These are phyloP conservation scores for Clarias pachynema DNA, from an alignment of 2,797 vertebrate species.

Conservation along the genomic window DNA sequence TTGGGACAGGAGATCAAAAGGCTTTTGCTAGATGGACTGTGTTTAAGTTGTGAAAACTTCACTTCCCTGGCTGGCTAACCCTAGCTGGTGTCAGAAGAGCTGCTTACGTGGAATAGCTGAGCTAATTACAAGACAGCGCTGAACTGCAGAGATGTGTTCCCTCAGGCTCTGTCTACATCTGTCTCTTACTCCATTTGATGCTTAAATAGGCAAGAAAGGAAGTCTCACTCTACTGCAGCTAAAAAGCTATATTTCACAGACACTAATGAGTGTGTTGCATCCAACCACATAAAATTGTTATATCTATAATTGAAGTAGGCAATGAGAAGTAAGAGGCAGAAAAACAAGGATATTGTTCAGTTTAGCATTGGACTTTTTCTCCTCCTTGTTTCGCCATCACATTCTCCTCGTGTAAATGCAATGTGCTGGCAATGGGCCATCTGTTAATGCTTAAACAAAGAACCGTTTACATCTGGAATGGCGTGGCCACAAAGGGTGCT, in stretches of 20 bases:
- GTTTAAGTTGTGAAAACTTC: background rate
- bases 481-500: conserved; percentile 52
- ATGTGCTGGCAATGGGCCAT: conserved; percentile 66
- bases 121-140: conserved; percentile 50
- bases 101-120: conserved; percentile 16
- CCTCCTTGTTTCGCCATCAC: conserved; percentile 8
- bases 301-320: background rate
- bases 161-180: background rate
- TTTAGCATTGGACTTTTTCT: background rate
- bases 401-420: conserved; percentile 68
- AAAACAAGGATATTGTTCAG: background rate
- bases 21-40: background rate
- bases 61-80: too few relatives aligned
- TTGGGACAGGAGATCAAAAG: background rate
- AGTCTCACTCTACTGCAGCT: background rate
- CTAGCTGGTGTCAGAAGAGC: background rate
- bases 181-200: conserved; percentile 1
- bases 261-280: conserved; percentile 12
- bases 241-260: conserved; percentile 21
- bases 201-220: conserved; percentile 19
- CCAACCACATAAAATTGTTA: background rate
- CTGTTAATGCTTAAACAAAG: conserved; percentile 69
- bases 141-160: conserved; percentile 36
- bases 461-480: conserved; percentile 61
- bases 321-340: conserved; percentile 6